Base-by-base conservation (phyloP, 37 sponge, comb jelly and placozoan genomes). In the Oopsacas minuta region DNA sequence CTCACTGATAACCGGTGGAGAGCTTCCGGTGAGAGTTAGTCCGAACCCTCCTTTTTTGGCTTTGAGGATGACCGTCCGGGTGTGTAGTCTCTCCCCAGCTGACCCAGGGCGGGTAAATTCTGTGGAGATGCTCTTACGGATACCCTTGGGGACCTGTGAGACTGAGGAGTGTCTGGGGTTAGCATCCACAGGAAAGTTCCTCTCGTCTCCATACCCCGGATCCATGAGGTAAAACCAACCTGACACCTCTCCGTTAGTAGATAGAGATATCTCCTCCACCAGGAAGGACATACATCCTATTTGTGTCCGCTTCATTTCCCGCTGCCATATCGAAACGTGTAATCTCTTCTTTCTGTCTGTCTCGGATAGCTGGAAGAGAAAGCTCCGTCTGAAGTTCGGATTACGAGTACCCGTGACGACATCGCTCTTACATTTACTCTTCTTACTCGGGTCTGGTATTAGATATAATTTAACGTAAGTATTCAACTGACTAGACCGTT, bases 131-230 rank as follows among this genome's bases (percentile, higher is more conserved):
- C 75, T 61, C 75, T n/a, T 61, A n/a, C 75, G 75, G 28, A 61
- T 5, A 25, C 75, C 75, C 75, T n/a, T 10, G 32, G 75, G 75
- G 28, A 61, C 75, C 75, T 61, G 75, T 3, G 75, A 61, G 32
- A 61, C 75, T 25, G 75, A 61, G 75, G 75, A 61, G 75, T 61
- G 75, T 3, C 75, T 25, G 75, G 75, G 75, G 75, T 61, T 61
- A 3, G 75, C 7, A 34, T 61, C 75, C 7, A 61, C 75, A 10
- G 75, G 75, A 34, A 61, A 61, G 75, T 61, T 61, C 75, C 75
- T 61, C 22, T 10, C 30, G 75, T 61, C 75, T 34, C 75, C 75
- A 34, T 61, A 61, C 28, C 75, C 75, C 75, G 75, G 75, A 25
- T 61, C 75, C 75, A 61, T 3, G 32, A 61, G 75, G 75, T 61